Conservation (phyloP, 2,113 vertebrate genomes). For the Coturnix japonica region DNA sequence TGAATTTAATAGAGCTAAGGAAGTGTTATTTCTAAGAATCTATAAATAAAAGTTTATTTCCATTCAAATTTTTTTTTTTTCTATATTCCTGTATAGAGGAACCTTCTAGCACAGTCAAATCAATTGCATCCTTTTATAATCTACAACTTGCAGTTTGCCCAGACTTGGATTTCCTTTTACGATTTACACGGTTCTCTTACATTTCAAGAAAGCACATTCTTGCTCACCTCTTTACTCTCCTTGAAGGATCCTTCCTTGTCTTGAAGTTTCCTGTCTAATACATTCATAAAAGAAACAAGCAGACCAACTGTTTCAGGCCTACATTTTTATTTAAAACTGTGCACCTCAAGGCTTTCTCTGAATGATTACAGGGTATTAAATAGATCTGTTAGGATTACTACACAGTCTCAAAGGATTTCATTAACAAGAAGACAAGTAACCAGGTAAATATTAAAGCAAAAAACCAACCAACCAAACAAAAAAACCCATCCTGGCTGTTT, state of each 20-base stretch:
- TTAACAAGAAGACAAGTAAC: background rate
- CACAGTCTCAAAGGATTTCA: background rate
- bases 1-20: background rate
- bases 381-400: background rate
- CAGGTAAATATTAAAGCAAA: background rate
- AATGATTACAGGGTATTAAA: background rate
- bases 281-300: background rate
- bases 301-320: background rate
- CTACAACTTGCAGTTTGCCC: background rate
- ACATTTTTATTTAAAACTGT: background rate
- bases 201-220: background rate
- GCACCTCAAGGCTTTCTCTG: background rate
- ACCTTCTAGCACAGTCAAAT: background rate
- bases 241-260: background rate
- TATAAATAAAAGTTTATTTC: background rate
- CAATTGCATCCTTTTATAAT: background rate
- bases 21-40: background rate
- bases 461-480: background rate
- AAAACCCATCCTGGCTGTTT: background rate
- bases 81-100: background rate
- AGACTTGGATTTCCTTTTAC: background rate
- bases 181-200: background rate
- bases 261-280: background rate
- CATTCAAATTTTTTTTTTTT: background rate
- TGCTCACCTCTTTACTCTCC: background rate